Percentiles rank a stretch among this genome's conserved stretches.
Conservation (phyloP, 2,113 vertebrate genomes). For the Amazona guildingii region DNA sequence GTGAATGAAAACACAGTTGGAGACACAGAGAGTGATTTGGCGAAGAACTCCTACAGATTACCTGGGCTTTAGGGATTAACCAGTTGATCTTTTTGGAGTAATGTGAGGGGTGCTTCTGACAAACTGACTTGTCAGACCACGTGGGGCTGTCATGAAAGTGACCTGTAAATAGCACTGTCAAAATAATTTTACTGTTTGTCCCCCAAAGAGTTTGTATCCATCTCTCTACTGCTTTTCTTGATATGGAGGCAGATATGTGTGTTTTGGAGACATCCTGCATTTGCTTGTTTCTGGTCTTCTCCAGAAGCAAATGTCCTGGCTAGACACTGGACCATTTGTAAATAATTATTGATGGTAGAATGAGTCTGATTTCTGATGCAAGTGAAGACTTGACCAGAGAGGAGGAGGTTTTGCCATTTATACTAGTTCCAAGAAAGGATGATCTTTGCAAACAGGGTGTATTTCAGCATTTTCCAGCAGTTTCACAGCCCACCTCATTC, state of each 20-base stretch:
- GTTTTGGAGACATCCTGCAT: not conserved
- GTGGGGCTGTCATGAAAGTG: not conserved
- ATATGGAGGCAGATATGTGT: not conserved
- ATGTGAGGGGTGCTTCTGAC: not conserved
- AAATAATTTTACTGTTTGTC: not conserved
- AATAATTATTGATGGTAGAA: not conserved
- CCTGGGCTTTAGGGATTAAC: not conserved
- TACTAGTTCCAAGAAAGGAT: not conserved
- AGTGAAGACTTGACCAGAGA: not conserved
- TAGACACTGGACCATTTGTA: not conserved
- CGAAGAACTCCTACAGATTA: not conserved
- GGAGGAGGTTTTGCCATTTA: not conserved
- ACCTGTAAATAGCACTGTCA: not conserved
- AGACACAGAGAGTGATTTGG: not conserved
- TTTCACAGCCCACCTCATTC: not conserved
- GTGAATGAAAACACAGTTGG: not conserved
- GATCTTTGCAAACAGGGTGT: not conserved
- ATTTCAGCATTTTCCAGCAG: not conserved
- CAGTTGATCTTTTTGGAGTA: not conserved
- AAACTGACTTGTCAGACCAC: not conserved
- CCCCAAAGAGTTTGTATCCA: not conserved
- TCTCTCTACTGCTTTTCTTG: not conserved
- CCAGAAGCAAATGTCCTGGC: not conserved
- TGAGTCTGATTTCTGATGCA: not conserved
- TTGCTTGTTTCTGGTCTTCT: not conserved